Conservation (phyloP, 2,888 invertebrate genomes). For the Petrolisthes cinctipes region DNA sequence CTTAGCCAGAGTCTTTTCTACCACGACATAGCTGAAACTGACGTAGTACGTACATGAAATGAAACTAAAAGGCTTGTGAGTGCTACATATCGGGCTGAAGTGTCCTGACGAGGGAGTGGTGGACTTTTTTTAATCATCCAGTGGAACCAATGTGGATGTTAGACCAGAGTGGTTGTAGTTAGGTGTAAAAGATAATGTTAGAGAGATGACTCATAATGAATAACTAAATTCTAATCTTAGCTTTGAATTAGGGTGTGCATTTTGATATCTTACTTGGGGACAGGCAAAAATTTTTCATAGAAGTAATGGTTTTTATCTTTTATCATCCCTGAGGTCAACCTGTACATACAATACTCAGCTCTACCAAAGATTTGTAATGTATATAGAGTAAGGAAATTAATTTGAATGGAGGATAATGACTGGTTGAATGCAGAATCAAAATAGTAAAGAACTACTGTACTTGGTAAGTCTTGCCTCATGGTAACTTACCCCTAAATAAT, state of each 20-base stretch:
- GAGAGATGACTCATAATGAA: not conserved
- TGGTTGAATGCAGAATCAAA: no score
- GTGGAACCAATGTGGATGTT: not conserved
- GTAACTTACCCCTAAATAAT: no score
- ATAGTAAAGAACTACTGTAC: no score
- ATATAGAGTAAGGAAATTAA: not conserved
- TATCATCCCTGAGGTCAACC: not conserved
- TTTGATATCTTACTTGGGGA: not conserved
- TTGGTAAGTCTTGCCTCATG: no score
- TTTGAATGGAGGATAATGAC: no score
- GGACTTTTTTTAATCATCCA: not conserved
- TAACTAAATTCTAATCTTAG: not conserved
- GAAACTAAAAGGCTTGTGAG: conserved; percentile 12
- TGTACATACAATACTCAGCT: not conserved
- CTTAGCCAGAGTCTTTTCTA: conserved; percentile 14
- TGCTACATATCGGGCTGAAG: conserved; percentile 9
- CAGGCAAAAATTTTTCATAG: not conserved
- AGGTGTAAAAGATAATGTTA: conserved; percentile 1
- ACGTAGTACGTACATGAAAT: conserved; percentile 1
- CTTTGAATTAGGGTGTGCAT: not conserved
- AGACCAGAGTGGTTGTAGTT: not conserved
- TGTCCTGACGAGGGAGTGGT: not conserved
- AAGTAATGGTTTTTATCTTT: not conserved
- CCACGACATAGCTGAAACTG: conserved; percentile 1
- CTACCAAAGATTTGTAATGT: not conserved